These are phyloP conservation scores for Acromyrmex echinatior DNA, from an alignment of 1,140 invertebrate genomes.

Conservation along the genomic window DNA sequence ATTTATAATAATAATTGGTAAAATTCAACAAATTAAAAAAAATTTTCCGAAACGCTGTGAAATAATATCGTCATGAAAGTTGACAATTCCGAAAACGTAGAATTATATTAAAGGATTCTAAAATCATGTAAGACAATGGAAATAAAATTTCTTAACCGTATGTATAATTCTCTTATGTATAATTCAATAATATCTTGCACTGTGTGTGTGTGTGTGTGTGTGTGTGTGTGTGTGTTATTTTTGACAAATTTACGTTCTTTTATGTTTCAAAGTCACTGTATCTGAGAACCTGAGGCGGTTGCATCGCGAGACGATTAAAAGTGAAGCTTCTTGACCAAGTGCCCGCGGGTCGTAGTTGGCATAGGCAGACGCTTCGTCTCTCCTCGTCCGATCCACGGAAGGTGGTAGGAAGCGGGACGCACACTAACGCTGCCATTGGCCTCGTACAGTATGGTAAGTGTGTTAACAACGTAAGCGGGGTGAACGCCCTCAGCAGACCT, in stretches of 20 bases:
- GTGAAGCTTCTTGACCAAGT: constrained; percentile 75
- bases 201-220: too few relatives aligned
- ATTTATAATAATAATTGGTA: not conserved
- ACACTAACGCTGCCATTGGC: constrained; percentile 52
- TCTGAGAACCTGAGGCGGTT: not conserved
- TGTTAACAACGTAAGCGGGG: constrained; percentile 80
- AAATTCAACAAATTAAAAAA: not conserved
- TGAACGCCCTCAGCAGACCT: constrained; percentile 83
- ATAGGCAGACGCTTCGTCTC: constrained; percentile 70
- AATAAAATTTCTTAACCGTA: not conserved
- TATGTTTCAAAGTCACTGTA: too few relatives aligned
- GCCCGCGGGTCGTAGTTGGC: constrained; percentile 69
- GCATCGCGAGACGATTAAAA: constrained; percentile 66
- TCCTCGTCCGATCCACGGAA: constrained; percentile 50
- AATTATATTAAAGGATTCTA: not conserved
- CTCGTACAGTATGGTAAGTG: constrained; percentile 77
- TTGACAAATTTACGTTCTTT: not conserved
- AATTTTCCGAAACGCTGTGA: not conserved
- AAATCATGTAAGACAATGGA: not conserved
- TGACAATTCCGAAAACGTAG: not conserved
- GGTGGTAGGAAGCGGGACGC: constrained; percentile 45
- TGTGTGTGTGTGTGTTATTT: not conserved
- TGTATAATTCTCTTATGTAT: not conserved
- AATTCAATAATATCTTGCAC: not conserved
- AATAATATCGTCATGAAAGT: not conserved